A percentile compares a stretch with the other conserved stretches of the same genome.
Evolutionary conservation across 2,797 vertebrate genomes (phyloP).

Genomic region (Menidia menidia): DNA sequence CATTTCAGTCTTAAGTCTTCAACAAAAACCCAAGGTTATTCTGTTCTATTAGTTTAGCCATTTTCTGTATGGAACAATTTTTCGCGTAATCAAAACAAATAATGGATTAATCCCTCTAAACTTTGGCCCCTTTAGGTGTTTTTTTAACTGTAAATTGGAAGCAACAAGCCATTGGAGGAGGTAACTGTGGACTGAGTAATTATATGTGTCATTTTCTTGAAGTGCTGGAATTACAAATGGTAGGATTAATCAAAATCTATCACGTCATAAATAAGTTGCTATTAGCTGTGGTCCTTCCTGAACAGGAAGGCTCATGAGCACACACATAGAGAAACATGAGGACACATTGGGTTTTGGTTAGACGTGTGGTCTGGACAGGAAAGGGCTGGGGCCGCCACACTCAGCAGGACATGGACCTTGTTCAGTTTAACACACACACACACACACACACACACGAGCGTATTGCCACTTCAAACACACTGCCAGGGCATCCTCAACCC

Average conservation of each 20-base stretch:
- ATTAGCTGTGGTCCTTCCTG: neutral
- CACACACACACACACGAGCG: slow-evolving; percentile 39
- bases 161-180: too few species aligned
- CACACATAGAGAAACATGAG: slow-evolving; percentile 37
- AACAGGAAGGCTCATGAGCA: slow-evolving; percentile 5
- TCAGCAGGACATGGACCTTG: slow-evolving; percentile 74
- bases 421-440: slow-evolving; percentile 46
- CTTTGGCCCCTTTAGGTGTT: too few species aligned
- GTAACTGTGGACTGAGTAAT: too few species aligned
- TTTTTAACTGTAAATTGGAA: too few species aligned
- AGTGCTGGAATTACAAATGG: too few species aligned
- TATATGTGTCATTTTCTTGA: too few species aligned
- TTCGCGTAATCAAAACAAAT: too few species aligned
- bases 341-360: slow-evolving; percentile 79
- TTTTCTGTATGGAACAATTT: too few species aligned
- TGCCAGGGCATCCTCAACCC: slow-evolving; percentile 59
- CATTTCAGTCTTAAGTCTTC: too few species aligned
- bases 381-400: slow-evolving; percentile 69
- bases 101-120: too few species aligned
- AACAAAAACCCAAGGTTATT: too few species aligned
- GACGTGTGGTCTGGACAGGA: slow-evolving; percentile 80
- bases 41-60: too few species aligned
- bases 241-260: neutral
- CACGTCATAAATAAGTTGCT: neutral
- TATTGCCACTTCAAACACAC: slow-evolving; percentile 20